Percentiles rank a stretch among this genome's conserved stretches.
Evolutionary conservation across 2,888 invertebrate species (phyloP).

Genomic region (Epistrophella euchroma): DNA sequence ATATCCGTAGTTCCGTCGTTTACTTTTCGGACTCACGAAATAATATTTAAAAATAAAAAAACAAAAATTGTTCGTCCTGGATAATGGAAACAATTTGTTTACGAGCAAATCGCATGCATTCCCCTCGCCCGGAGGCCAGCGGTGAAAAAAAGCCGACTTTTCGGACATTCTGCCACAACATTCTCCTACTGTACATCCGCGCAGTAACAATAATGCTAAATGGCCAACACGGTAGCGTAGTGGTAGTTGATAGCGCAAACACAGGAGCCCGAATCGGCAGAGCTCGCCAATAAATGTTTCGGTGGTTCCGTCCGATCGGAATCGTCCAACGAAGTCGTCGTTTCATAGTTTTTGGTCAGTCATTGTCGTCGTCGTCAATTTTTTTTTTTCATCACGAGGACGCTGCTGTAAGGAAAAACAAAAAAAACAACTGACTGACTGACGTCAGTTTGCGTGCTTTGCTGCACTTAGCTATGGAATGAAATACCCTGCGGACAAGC

Average conservation of each 20-base stretch:
- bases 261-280: slow-evolving; percentile 53
- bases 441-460: slow-evolving; percentile 70
- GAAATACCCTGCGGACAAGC: slow-evolving; percentile 54
- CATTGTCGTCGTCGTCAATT: slow-evolving; percentile 33
- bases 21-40: slow-evolving; percentile 33
- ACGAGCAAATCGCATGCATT: slow-evolving; percentile 70
- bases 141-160: slow-evolving; percentile 41
- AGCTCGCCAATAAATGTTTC: slow-evolving; percentile 47
- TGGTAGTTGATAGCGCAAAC: slow-evolving; percentile 46
- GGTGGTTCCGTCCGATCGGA: slow-evolving; percentile 11
- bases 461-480: slow-evolving; percentile 61
- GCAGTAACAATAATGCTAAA: slow-evolving; percentile 69
- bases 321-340: slow-evolving; percentile 5
- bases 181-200: slow-evolving; percentile 28
- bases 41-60: background rate
- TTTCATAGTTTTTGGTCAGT: slow-evolving; percentile 18
- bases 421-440: slow-evolving; percentile 46
- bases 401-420: slow-evolving; percentile 14
- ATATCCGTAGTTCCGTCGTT: slow-evolving; percentile 70
- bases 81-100: slow-evolving; percentile 68
- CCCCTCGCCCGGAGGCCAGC: slow-evolving; percentile 28
- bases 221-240: slow-evolving; percentile 60
- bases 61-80: slow-evolving; percentile 26
- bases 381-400: slow-evolving; percentile 17
- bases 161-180: slow-evolving; percentile 28